Base-by-base conservation (phyloP, 1,140 invertebrate genomes). In the Drosophila ohnishii region DNA sequence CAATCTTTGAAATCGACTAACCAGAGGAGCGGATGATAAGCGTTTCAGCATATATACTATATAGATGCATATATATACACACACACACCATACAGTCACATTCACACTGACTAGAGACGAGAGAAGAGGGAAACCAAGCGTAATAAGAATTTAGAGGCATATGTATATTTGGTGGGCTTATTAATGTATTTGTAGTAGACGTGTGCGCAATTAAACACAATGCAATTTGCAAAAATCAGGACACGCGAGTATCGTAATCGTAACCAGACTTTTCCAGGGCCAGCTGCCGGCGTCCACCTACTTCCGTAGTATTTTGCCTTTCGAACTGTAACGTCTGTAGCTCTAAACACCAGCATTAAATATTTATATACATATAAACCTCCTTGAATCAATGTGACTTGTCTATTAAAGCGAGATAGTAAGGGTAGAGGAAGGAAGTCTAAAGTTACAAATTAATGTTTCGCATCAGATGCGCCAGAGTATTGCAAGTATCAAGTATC, bases 301-400 rank as follows among this genome's bases (percentile, higher is more conserved):
- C 61, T 75, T 77, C 51, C 57, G 75, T 77, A 77, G 75, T 77
- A 66, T 61, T 77, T 69, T 77, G 67, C 67, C 67, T 71, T 71
- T 66, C 35, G 35, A 71, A 71, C 65, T 66, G 59, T 75, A 75
- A 75, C 79, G 73, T 81, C 74, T 78, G 50, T 73, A 64, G 72
- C 76, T 58, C 55, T 67, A 57, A 44, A 67, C 61, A 55, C 16
- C 62, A 37, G 44, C 69, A 79, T 45, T 72, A 42, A 48, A 53
- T 37, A 53, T 25, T 22, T 40, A 63, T 39, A 73, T 57, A 71
- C 28, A 63, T 56, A 42, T 66, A 75, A 87, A 87, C 84, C 84
- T 87, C 84, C 84, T 88, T 88, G 65, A 80, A 85, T 85, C 80
- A 88, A 88, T 88, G 84, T 88, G 84, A 88, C 84, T 88, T 88